Percentiles rank a stretch among this genome's conserved stretches.
phyloP scores from a whole-genome alignment of 2,113 vertebrate species.

The Xiphophorus hellerii region DNA sequence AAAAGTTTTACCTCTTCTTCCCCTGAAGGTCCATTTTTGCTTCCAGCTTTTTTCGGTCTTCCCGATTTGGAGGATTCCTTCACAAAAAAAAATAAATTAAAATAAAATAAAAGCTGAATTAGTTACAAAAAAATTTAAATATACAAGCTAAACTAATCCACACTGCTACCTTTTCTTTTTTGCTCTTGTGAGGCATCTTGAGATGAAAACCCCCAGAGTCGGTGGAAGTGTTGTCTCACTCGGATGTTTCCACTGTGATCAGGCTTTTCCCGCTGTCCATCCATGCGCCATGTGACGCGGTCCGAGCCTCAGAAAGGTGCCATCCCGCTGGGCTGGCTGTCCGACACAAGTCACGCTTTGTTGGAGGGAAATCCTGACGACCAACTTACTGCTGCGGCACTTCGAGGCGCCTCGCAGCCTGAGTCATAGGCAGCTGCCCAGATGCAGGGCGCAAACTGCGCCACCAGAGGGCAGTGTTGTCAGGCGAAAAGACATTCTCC shows the following conservation, averaged over 20 bases:
- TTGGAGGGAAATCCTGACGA: not conserved
- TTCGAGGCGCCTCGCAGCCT: constrained; percentile 18
- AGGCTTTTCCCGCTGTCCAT: constrained; percentile 28
- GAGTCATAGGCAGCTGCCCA: not conserved
- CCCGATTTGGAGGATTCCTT: constrained; percentile 88
- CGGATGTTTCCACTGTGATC: constrained; percentile 35
- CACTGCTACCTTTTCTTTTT: constrained; percentile 89
- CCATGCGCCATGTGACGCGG: constrained; percentile 59
- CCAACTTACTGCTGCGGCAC: constrained; percentile 46
- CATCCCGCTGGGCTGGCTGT: constrained; percentile 9
- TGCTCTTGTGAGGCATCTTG: constrained; percentile 91
- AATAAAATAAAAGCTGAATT: not conserved
- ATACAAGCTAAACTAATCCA: not conserved
- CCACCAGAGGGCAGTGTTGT: constrained; percentile 51
- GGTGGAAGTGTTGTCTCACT: constrained; percentile 30
- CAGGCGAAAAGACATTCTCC: not conserved
- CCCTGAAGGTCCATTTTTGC: constrained; percentile 86
- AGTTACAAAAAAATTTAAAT: not conserved
- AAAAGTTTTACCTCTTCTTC: constrained; percentile 83
- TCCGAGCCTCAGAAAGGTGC: constrained; percentile 4
- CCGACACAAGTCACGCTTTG: not conserved
- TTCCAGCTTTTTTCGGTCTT: constrained; percentile 84
- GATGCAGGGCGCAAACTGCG: not conserved
- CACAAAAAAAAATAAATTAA: constrained; percentile 3
- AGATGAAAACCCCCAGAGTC: constrained; percentile 42